A percentile compares a stretch with the other conserved stretches of the same genome.
These are phyloP conservation scores for Harpalus rubripes DNA, from an alignment of 2,888 invertebrate genomes.

Conservation along the genomic window DNA sequence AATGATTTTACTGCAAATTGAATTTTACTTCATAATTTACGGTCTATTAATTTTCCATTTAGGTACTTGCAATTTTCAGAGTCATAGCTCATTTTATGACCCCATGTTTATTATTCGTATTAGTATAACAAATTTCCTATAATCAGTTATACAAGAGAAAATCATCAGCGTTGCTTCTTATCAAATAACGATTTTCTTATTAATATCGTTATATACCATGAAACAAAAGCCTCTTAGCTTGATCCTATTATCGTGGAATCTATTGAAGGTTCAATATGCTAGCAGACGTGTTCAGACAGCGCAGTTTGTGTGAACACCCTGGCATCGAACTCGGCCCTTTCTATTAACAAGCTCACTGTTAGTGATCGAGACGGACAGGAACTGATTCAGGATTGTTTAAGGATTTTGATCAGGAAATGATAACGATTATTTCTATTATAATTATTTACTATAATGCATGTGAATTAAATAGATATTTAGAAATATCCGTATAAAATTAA, in stretches of 20 bases:
- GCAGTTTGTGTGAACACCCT: slow-evolving; percentile 4
- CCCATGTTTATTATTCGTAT: no score
- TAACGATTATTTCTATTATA: no score
- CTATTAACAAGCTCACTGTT: background rate
- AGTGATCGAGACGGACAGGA: background rate
- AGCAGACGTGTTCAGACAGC: background rate
- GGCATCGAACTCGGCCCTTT: background rate
- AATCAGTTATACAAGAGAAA: background rate
- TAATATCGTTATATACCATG: slow-evolving; percentile 12
- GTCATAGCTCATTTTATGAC: no score
- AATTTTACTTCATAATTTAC: background rate
- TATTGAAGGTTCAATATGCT: slow-evolving; percentile 11
- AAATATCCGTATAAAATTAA: no score
- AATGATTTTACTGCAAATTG: background rate
- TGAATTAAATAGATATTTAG: no score
- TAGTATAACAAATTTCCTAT: no score
- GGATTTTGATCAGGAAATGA: no score
- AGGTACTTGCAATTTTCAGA: background rate
- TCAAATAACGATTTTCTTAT: slow-evolving; percentile 7
- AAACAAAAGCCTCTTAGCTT: slow-evolving; percentile 13
- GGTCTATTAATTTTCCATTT: slow-evolving; percentile 3
- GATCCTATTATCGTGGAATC: slow-evolving; percentile 11
- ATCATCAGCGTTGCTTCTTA: background rate
- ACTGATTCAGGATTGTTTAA: background rate
- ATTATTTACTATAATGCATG: no score